phyloP scores from a whole-genome alignment of 2,797 vertebrate species.

The Decapterus maruadsi region DNA sequence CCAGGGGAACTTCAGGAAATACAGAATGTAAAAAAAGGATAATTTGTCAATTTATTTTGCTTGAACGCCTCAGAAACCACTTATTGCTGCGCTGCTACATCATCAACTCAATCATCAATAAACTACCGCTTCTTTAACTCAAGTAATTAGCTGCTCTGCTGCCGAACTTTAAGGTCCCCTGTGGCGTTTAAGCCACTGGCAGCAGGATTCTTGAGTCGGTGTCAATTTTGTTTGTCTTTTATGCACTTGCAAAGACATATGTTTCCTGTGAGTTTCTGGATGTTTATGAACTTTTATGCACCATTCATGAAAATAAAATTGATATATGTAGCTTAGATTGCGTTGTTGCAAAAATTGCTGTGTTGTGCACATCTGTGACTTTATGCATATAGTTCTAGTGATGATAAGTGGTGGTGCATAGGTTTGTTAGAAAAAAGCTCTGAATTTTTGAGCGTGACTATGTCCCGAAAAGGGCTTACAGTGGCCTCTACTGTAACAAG shows the following conservation, averaged over 20 bases:
- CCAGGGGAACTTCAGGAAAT: neutral
- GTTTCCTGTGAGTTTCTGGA: neutral
- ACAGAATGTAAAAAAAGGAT: neutral
- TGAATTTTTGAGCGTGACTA: neutral
- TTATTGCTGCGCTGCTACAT: slow-evolving; percentile 1
- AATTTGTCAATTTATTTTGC: slow-evolving; percentile 5
- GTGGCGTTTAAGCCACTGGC: neutral
- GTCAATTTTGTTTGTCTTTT: neutral
- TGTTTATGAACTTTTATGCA: too few relatives aligned
- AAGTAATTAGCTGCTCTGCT: slow-evolving; percentile 30
- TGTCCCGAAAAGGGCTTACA: neutral
- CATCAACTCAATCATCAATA: slow-evolving; percentile 19
- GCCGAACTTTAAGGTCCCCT: slow-evolving; percentile 7
- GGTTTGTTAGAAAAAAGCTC: neutral
- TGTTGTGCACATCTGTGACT: neutral
- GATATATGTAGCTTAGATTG: too few relatives aligned
- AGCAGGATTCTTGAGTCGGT: neutral
- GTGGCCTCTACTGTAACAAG: neutral
- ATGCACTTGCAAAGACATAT: too few relatives aligned
- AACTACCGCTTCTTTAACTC: slow-evolving; percentile 16
- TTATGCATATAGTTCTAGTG: neutral
- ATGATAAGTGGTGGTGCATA: too few relatives aligned
- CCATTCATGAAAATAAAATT: too few relatives aligned
- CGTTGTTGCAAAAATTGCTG: too few relatives aligned
- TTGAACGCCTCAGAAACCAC: slow-evolving; percentile 13